A percentile compares a stretch with the other conserved stretches of the same genome.
Evolutionary conservation across 2,797 vertebrate species (phyloP).

Genomic region (Acanthiza pusilla): DNA sequence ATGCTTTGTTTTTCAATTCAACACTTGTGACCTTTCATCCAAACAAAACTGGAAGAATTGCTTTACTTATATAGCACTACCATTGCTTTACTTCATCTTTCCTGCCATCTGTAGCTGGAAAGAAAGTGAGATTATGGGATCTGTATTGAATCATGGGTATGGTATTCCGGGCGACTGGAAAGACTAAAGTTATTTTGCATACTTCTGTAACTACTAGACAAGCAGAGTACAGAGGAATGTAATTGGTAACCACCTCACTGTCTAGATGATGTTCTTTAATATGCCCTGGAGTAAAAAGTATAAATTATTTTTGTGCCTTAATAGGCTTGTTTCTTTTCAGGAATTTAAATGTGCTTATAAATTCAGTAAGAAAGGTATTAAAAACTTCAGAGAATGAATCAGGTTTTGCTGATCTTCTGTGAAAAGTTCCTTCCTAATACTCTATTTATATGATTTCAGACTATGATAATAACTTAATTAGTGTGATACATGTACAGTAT

Average conservation of each 20-base stretch:
- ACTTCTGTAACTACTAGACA: neutral
- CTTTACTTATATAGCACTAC: neutral
- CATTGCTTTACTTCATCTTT: neutral
- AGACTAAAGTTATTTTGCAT: neutral
- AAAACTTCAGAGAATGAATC: neutral
- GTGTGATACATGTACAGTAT: neutral
- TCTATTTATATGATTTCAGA: neutral
- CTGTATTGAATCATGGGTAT: neutral
- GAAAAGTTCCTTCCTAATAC: neutral
- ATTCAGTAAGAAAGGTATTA: neutral
- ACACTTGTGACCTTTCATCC: neutral
- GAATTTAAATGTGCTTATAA: neutral
- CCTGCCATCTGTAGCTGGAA: neutral
- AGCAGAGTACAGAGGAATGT: neutral
- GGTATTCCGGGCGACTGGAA: neutral
- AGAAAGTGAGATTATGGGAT: neutral
- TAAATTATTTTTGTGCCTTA: neutral
- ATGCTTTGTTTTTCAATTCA: neutral
- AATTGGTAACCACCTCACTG: neutral
- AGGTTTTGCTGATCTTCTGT: neutral
- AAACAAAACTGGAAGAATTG: neutral
- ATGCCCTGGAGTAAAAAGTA: neutral
- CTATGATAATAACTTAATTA: conserved; percentile 9
- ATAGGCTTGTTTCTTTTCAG: neutral
- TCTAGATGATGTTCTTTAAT: neutral